A percentile compares a stretch with the other conserved stretches of the same genome.
Conservation (phyloP, 2,113 vertebrate species). For the Mastomys coucha region DNA sequence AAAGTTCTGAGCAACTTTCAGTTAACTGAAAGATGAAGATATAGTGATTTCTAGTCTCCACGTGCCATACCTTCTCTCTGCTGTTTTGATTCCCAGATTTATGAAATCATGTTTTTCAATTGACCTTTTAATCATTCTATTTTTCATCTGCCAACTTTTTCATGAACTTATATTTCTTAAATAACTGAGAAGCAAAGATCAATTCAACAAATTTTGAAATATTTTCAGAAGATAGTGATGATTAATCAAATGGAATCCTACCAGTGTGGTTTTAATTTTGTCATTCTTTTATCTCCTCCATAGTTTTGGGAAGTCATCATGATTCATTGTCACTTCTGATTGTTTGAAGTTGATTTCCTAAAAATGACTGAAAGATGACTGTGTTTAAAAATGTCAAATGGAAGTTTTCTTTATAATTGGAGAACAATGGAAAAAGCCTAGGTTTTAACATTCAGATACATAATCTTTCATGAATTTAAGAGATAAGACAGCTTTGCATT, state of each 20-base stretch:
- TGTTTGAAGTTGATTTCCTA: slow-evolving; percentile 12
- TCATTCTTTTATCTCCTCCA: neutral
- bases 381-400: neutral
- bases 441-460: neutral
- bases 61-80: accelerated
- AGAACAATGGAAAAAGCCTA: neutral
- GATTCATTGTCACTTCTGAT: neutral
- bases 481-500: neutral
- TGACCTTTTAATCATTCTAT: neutral
- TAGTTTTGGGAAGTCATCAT: neutral
- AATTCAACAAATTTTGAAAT: slow-evolving; percentile 25
- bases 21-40: neutral
- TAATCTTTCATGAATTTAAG: neutral
- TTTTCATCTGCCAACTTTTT: neutral
- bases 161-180: neutral
- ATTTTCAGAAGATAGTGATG: neutral
- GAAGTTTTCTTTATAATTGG: neutral
- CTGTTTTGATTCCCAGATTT: neutral
- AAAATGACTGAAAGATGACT: slow-evolving; percentile 20
- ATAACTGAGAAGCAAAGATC: neutral
- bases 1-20: slow-evolving; percentile 13
- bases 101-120: neutral
- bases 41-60: neutral
- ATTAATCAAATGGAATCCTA: neutral
- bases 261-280: neutral